These are phyloP conservation scores for Chamaetylas fuelleborni DNA, from an alignment of 2,113 vertebrate genomes.

Conservation along the genomic window DNA sequence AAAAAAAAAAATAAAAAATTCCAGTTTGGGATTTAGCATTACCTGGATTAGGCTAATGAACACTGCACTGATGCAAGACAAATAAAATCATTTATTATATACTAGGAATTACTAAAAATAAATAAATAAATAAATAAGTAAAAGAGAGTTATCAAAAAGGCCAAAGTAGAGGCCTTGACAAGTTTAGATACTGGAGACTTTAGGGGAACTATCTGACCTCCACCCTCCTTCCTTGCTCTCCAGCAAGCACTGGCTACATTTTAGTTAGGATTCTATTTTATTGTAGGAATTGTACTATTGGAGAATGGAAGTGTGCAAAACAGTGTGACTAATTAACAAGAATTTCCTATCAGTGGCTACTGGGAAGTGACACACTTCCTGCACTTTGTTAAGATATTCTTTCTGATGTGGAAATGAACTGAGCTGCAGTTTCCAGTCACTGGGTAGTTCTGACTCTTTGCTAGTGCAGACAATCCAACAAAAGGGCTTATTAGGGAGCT, in stretches of 20 bases:
- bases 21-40: not conserved
- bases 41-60: not conserved
- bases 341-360: not conserved
- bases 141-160: not conserved
- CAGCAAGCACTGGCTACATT: not conserved
- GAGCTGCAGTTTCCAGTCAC: not conserved
- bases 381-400: not conserved
- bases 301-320: not conserved
- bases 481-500: not conserved
- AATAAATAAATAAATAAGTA: not conserved
- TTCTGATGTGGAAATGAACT: not conserved
- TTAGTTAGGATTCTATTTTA: not conserved
- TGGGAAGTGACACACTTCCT: constrained; percentile 50
- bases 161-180: not conserved
- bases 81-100: not conserved
- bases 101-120: not conserved
- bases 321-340: not conserved
- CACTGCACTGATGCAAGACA: not conserved
- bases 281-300: not conserved
- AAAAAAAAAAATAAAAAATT: not conserved
- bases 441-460: not conserved
- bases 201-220: not conserved
- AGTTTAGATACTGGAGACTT: not conserved
- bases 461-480: not conserved
- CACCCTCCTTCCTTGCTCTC: not conserved